phyloP scores from a whole-genome alignment of 2,888 invertebrate genomes.

The Icerya purchasi region DNA sequence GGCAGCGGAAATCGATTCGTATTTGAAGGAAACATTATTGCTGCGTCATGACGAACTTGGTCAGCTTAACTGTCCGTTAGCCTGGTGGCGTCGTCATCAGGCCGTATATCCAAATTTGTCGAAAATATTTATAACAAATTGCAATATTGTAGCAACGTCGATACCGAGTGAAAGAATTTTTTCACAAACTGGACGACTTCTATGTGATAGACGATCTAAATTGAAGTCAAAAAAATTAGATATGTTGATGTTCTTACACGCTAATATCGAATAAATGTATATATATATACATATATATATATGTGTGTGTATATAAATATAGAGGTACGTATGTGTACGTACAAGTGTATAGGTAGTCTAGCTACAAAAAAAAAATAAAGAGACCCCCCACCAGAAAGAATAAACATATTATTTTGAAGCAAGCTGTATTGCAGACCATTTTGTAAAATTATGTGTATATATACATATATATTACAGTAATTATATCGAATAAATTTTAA shows the following conservation, averaged over 20 bases:
- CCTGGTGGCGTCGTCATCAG: not conserved
- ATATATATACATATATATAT: no score
- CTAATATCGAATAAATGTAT: no score
- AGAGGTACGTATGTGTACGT: no score
- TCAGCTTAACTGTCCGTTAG: not conserved
- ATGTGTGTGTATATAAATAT: no score
- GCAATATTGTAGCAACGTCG: not conserved
- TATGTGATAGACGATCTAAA: not conserved
- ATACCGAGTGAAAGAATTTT: not conserved
- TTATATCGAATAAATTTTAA: no score
- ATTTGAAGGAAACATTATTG: not conserved
- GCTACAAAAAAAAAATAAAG: no score
- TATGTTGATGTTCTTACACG: not conserved
- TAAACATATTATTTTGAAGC: no score
- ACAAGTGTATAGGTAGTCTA: no score
- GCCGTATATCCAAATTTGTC: not conserved
- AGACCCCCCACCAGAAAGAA: no score
- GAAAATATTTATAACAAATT: not conserved
- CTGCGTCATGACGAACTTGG: not conserved
- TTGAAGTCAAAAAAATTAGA: not conserved
- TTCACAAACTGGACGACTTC: not conserved
- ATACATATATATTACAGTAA: no score
- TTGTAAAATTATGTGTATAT: no score
- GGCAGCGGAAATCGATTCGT: not conserved
- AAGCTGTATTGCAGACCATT: no score